These are phyloP conservation scores for Acanthochromis polyacanthus DNA, from an alignment of 2,113 vertebrate genomes.

Conservation along the genomic window DNA sequence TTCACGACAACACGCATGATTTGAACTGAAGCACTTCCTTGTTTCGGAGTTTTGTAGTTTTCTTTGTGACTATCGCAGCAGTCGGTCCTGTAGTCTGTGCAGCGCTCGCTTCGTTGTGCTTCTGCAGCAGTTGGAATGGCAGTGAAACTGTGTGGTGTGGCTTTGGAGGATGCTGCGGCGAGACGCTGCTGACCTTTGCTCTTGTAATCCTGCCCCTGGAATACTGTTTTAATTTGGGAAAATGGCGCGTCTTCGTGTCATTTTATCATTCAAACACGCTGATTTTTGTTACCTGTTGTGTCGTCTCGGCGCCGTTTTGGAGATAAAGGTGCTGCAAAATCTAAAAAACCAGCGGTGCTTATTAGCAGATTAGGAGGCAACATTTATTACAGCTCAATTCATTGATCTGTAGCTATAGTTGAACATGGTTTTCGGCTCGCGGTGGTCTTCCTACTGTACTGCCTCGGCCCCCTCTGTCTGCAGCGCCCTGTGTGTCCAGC, in stretches of 20 bases:
- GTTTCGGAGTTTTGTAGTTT: conserved; percentile 63
- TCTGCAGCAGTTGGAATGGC: conserved; percentile 48
- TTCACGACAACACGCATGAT: conserved; percentile 56
- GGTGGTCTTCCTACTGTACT: conserved; percentile 59
- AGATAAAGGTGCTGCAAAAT: conserved; percentile 8
- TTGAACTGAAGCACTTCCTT: conserved; percentile 63
- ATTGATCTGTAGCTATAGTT: conserved; percentile 12
- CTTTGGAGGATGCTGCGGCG: conserved; percentile 55
- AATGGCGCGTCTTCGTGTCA: background rate
- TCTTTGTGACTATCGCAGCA: conserved; percentile 47
- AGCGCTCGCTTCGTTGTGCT: conserved; percentile 53
- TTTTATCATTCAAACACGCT: background rate
- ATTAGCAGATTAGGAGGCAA: background rate
- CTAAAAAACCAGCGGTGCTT: conserved; percentile 8
- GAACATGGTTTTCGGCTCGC: conserved; percentile 36
- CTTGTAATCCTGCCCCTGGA: conserved; percentile 27
- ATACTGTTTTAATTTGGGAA: background rate
- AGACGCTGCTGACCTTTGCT: conserved; percentile 55
- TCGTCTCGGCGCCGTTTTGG: background rate
- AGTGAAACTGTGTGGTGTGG: conserved; percentile 45
- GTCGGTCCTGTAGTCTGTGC: conserved; percentile 21
- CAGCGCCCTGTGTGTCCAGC: conserved; percentile 78
- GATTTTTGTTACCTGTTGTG: conserved; percentile 23
- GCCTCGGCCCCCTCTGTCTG: conserved; percentile 69
- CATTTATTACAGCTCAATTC: conserved; percentile 28